These are phyloP conservation scores for Bugula neritina DNA, from an alignment of 2,888 invertebrate species.

Conservation along the genomic window DNA sequence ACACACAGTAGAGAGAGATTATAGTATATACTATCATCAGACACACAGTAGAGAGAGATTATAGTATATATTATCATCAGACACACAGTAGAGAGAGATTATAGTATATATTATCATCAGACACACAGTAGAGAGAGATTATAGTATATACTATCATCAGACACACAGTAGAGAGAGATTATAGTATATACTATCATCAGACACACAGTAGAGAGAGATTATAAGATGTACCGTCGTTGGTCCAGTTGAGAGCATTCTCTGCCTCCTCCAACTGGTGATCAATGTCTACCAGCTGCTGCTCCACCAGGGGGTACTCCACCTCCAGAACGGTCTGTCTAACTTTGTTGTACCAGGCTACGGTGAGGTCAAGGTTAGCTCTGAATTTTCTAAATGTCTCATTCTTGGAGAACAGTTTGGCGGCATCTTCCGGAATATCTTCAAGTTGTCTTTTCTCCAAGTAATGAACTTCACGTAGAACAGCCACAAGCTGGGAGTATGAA, in stretches of 20 bases:
- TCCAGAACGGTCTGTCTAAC: slow-evolving; percentile 71
- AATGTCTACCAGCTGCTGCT: slow-evolving; percentile 74
- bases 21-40: too few species aligned
- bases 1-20: too few species aligned
- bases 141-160: too few species aligned
- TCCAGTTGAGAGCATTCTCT: slow-evolving; percentile 76
- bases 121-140: too few species aligned
- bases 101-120: too few species aligned
- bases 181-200: too few species aligned
- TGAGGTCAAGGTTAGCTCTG: slow-evolving; percentile 54
- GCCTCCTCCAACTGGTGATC: slow-evolving; percentile 75
- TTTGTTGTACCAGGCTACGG: slow-evolving; percentile 70
- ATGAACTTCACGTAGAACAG: slow-evolving; percentile 80
- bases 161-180: too few species aligned
- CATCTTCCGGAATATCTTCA: slow-evolving; percentile 54
- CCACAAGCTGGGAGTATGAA: slow-evolving; percentile 60
- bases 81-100: too few species aligned
- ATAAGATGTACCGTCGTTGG: slow-evolving; percentile 71
- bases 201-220: too few species aligned
- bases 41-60: too few species aligned
- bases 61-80: too few species aligned
- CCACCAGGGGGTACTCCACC: slow-evolving; percentile 80
- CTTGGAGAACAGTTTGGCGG: slow-evolving; percentile 68
- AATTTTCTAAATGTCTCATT: slow-evolving; percentile 76
- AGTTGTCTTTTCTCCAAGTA: slow-evolving; percentile 75